Evolutionary conservation across 2,113 vertebrate genomes (phyloP), one percentile per base, ranked within the genome.

Genomic region (Todiramphus saurophagus): DNA sequence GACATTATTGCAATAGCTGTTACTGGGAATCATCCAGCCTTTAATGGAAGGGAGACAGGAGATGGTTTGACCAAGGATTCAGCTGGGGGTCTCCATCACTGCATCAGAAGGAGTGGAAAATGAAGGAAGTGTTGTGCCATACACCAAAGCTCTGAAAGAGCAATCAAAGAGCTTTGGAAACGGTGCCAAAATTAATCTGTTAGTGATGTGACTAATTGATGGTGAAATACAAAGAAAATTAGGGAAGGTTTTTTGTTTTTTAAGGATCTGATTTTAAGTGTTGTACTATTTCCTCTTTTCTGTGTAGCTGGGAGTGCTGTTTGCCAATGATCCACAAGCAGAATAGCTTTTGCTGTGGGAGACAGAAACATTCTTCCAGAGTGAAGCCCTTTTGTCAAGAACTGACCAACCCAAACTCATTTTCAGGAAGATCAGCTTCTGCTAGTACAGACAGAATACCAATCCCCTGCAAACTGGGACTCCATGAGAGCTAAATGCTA

Each of bases 1-100:
- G 66, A 83, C n/a, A 60, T 79, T 79, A 55, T 16, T 89, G 60
- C 44, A 91, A 60, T 91, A 96, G 89, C 89, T 96, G 93, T 91
- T 93, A 73, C 53, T 79, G 70, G 39, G 28, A 25, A 75, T 46
- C 60, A 76, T 82, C 58, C 35, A 79, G 81, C 35, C 53, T 84
- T 75, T 72, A 62, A 66, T 64, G 67, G 89, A 91, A 94, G 18
- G 21, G 30, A 87, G 78, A 70, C 89, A 97, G 67, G 74, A 89
- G 15, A 41, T 46, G 31, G 51, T 83, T 83, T 93, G 78, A 72
- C 84, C 55, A 83, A 85, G 25, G 24, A 91, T 23, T 93, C 78
- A 43, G 27, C 0, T 94, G 81, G 33, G 31, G 35, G 33, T 82
- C 78, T 95, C 63, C 24, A 35, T 74, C 62, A 39, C 55, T 51